phyloP scores from a whole-genome alignment of 2,797 vertebrate genomes.

The Eremophila alpestris region DNA sequence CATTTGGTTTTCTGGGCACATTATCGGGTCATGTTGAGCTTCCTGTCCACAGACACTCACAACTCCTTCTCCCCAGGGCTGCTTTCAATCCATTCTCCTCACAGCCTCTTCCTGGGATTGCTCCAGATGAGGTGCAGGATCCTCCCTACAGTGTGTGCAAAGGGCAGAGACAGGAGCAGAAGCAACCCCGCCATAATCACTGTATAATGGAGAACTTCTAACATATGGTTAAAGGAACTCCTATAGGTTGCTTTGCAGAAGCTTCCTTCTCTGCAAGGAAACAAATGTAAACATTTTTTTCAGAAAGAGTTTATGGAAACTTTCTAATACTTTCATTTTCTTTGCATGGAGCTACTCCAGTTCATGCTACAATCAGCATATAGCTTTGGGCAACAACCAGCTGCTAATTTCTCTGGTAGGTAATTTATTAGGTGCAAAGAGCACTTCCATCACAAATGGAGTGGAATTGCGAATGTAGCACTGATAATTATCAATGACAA shows the following conservation, averaged over 20 bases:
- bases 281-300: neutral
- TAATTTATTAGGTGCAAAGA: neutral
- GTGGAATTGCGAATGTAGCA: neutral
- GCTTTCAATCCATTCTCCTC: neutral
- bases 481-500: neutral
- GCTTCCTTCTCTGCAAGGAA: neutral
- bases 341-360: neutral
- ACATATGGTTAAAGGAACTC: neutral
- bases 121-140: neutral
- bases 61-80: neutral
- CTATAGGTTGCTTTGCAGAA: neutral
- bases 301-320: neutral
- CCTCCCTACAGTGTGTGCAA: neutral
- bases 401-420: neutral
- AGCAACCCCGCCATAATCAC: neutral
- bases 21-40: rapidly evolving
- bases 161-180: neutral
- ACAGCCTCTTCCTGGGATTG: neutral
- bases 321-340: neutral
- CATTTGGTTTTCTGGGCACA: neutral
- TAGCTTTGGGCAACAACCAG: neutral
- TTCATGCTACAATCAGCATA: neutral
- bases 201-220: neutral
- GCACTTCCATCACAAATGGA: neutral
- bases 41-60: neutral